Conservation (phyloP, 1,140 invertebrate genomes). For the Glomeris maerens region DNA sequence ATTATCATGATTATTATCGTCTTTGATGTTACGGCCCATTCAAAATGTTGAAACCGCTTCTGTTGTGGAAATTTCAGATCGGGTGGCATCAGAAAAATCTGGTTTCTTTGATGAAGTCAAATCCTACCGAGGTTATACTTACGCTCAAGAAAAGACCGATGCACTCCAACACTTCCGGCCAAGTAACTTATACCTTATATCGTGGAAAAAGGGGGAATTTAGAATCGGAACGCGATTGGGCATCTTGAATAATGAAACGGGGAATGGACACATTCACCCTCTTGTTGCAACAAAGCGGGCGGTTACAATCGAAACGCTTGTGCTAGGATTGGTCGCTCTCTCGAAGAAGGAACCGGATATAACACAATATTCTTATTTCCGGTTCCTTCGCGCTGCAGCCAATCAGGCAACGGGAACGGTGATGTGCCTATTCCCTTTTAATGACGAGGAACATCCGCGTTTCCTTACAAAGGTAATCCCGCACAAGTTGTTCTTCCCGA, state of each 20-base stretch:
- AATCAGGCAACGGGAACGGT: too few relatives aligned
- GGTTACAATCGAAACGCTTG: too few relatives aligned
- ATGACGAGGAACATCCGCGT: conserved; percentile 4
- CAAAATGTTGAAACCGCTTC: not conserved
- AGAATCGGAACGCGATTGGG: too few relatives aligned
- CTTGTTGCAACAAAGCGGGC: too few relatives aligned
- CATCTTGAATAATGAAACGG: too few relatives aligned
- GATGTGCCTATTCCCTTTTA: too few relatives aligned
- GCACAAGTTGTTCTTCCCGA: not conserved
- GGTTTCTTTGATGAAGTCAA: conserved; percentile 57
- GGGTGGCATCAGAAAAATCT: conserved; percentile 73
- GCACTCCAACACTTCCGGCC: conserved; percentile 67
- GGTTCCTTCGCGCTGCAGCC: too few relatives aligned
- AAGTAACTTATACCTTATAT: too few relatives aligned
- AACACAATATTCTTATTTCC: conserved; percentile 8
- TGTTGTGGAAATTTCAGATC: conserved; percentile 31
- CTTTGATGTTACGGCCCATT: not conserved
- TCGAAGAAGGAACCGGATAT: conserved; percentile 20
- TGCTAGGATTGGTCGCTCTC: too few relatives aligned
- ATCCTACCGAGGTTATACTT: conserved; percentile 60
- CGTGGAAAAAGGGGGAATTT: too few relatives aligned
- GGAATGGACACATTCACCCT: too few relatives aligned
- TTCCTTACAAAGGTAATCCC: conserved; percentile 2
- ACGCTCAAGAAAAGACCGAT: conserved; percentile 69
- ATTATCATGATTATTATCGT: conserved; percentile 57